Evolutionary conservation across 1,140 invertebrate genomes (phyloP), one percentile per base, ranked within the genome.

Genomic region (Psilanteris sp.): DNA sequence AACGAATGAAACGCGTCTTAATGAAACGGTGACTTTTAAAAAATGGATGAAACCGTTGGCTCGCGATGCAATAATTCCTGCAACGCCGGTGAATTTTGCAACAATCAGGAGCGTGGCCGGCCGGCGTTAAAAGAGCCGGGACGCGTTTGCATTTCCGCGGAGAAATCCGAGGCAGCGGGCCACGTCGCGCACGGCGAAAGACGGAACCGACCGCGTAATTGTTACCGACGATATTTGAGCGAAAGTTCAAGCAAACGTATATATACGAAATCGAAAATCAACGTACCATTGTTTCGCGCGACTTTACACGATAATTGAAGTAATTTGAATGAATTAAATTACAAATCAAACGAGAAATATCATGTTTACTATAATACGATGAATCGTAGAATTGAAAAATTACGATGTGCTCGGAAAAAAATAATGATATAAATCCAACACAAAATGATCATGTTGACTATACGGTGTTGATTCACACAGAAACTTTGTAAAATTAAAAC

Each of bases 151-250:
- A 79, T 81, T 83, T 83, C 72, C 79, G 75, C 70, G 79, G 82
- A 75, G 79, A 83, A 83, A 83, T 82, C 78, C 62, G 75, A 82
- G 77, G 71, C 80, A 76, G 62, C 75, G 75, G 75, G 81, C 73
- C 78, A 76, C 77, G 74, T 68, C 76, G 41, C 48, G 9, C 24
- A 9, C 36, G 68, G 70, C 15, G 34, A 36, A 68, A 61, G 46
- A 10, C 16, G 27, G 20, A 20, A 20, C n/a, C 59, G 5, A n/a
- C 22, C 8, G 18, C 18, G 18, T 6, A 22, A 10, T 6, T 5
- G 11, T 32, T 24, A n/a, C n/a, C n/a, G n/a, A n/a, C n/a, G n/a
- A n/a, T n/a, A n/a, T n/a, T 3, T 20, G 18, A 16, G 13, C 13
- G 8, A 44, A 44, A 27, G 7, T 10, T 24, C n/a, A n/a, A n/a